phyloP scores from a whole-genome alignment of 2,113 vertebrate genomes.

The Phyllostomus discolor region DNA sequence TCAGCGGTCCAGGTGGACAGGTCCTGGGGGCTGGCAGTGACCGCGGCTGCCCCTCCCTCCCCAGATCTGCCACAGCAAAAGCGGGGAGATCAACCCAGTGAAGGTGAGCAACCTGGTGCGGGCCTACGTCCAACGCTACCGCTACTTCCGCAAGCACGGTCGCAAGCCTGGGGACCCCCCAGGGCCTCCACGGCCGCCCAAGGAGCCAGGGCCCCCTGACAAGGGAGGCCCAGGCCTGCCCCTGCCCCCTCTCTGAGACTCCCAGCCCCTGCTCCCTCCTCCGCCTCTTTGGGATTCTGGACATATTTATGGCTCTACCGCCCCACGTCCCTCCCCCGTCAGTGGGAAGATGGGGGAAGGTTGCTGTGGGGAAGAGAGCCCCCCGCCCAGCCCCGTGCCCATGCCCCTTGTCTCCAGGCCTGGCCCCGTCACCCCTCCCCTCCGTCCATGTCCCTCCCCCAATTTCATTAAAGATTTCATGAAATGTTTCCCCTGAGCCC shows the following conservation, averaged over 20 bases:
- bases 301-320: conserved; percentile 72
- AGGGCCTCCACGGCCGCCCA: conserved; percentile 62
- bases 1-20: not conserved
- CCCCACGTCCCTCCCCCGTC: not conserved
- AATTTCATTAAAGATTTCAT: conserved; percentile 75
- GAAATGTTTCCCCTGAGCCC: conserved; percentile 29
- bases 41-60: not conserved
- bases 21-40: not conserved
- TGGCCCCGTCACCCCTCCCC: not conserved
- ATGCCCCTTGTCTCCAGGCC: not conserved
- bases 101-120: conserved; percentile 94
- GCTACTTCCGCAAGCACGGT: conserved; percentile 93
- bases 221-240: conserved; percentile 72
- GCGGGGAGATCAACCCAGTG: conserved; percentile 94
- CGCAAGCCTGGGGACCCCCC: conserved; percentile 90
- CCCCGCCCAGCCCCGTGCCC: not conserved
- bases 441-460: conserved; percentile 3
- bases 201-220: conserved; percentile 75
- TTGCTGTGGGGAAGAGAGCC: conserved; percentile 43
- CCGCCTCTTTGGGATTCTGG: conserved; percentile 48
- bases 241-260: conserved; percentile 77
- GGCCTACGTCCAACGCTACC: conserved; percentile 94
- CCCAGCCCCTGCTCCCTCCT: not conserved
- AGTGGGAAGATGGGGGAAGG: conserved; percentile 51
- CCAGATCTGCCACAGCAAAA: conserved; percentile 95